Evolutionary conservation across 2,888 invertebrate species (phyloP), one percentile per base, ranked within the genome.

Genomic region (Conops quadrifasciatus): DNA sequence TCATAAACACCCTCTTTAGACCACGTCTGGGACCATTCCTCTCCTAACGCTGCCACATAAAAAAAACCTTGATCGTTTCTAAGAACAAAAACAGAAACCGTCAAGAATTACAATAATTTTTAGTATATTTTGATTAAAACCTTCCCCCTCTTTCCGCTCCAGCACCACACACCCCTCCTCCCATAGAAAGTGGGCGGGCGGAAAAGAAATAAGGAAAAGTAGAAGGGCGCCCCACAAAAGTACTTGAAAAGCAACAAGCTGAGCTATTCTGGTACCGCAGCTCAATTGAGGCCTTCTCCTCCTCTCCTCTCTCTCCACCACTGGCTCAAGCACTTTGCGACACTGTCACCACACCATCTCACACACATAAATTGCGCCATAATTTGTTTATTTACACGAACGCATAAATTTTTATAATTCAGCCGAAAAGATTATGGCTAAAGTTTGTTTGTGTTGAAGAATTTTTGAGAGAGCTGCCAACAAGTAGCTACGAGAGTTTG

Each of bases 371-470:
- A 68, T 28, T 62, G 68, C 68, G 56, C 64, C 70, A 70, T 70
- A 70, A 70, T 70, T 70, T 70, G 70, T 70, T 70, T 70, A 70
- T 70, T 70, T 70, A 70, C 70, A 64, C 70, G 47, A 70, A 64
- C 70, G 64, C 70, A 70, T 70, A 70, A 70, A 70, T 53, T 70
- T 70, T 70, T 56, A 63, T 64, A 70, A 70, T 70, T 70, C 70
- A 24, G 45, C 64, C 36, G 9, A 58, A 45, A 53, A 70, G 64
- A 64, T 70, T 70, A 70, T 64, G 70, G 70, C 70, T 43, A 70
- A 70, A 64, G 63, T 70, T 70, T 58, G 53, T 63, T 26, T 26
- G 58, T 1, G 58, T 9, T 36, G 4, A 36, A 36, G 36, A 36
- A 36, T 36, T 36, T 36, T 36, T 9, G 36, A 36, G 9, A 36